phyloP scores from a whole-genome alignment of 2,797 vertebrate genomes.

The Muscicapa striata region DNA sequence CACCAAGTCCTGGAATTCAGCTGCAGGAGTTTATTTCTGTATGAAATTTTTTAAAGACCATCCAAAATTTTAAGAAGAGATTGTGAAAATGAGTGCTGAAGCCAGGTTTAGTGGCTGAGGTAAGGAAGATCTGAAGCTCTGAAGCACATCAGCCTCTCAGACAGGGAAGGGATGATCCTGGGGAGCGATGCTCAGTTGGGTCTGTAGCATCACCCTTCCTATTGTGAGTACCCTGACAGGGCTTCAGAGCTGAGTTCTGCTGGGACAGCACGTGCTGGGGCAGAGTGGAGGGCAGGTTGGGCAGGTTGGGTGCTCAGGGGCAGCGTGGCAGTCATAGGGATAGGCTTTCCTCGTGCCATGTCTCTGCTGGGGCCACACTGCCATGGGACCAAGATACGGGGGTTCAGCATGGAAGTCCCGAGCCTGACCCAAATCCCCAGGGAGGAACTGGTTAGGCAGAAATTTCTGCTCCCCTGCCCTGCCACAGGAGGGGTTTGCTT shows the following conservation, averaged over 20 bases:
- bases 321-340: rapidly evolving
- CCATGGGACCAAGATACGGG: neutral
- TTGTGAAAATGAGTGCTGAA: neutral
- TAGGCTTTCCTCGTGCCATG: neutral
- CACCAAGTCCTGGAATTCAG: neutral
- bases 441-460: neutral
- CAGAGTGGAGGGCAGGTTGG: neutral
- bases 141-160: neutral
- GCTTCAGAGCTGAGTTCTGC: neutral
- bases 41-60: neutral
- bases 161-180: neutral
- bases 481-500: neutral
- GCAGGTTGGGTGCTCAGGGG: rapidly evolving
- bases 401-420: rapidly evolving
- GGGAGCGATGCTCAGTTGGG: rapidly evolving
- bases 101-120: neutral
- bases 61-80: neutral
- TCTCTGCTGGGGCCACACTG: neutral
- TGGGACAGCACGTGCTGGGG: neutral
- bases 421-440: neutral
- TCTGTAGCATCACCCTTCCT: neutral
- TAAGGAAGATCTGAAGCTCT: neutral
- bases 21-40: neutral
- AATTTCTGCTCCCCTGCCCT: neutral
- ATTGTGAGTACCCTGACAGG: rapidly evolving